Percentiles rank a stretch among this genome's conserved stretches.
These are phyloP conservation scores for Gadopsis bispinosus DNA, from an alignment of 2,797 vertebrate genomes.

Conservation along the genomic window DNA sequence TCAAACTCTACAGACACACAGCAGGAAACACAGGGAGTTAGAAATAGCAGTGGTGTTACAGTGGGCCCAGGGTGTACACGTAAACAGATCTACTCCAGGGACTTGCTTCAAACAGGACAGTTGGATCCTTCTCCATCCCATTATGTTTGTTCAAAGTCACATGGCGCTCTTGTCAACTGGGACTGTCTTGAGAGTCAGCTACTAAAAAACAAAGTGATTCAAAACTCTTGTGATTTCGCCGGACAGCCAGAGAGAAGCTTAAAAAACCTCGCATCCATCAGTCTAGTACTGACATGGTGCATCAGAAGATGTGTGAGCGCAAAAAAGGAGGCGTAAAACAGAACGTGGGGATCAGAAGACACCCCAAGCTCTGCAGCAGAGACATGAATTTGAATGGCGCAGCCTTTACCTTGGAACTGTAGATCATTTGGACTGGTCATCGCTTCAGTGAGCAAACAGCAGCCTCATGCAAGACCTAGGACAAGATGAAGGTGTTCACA, in stretches of 20 bases:
- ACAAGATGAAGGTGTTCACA: background rate
- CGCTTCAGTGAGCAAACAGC: slow-evolving; percentile 22
- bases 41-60: background rate
- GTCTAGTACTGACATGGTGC: background rate
- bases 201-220: no score
- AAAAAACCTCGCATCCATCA: no score
- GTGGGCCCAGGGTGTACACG: background rate
- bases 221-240: no score
- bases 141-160: no score
- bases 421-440: slow-evolving; percentile 89
- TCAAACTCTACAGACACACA: slow-evolving; percentile 84
- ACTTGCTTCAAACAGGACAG: no score
- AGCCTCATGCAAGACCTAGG: slow-evolving; percentile 53
- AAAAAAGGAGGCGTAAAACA: background rate
- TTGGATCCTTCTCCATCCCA: background rate
- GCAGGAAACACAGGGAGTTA: background rate
- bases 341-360: background rate
- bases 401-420: slow-evolving; percentile 88
- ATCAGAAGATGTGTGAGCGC: background rate
- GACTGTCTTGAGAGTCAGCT: no score
- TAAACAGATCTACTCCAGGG: background rate
- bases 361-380: background rate
- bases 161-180: no score
- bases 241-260: no score
- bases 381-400: background rate